Percentiles rank a stretch among this genome's conserved stretches.
Evolutionary conservation across 2,113 vertebrate genomes (phyloP).

Genomic region (Elaphurus davidianus): DNA sequence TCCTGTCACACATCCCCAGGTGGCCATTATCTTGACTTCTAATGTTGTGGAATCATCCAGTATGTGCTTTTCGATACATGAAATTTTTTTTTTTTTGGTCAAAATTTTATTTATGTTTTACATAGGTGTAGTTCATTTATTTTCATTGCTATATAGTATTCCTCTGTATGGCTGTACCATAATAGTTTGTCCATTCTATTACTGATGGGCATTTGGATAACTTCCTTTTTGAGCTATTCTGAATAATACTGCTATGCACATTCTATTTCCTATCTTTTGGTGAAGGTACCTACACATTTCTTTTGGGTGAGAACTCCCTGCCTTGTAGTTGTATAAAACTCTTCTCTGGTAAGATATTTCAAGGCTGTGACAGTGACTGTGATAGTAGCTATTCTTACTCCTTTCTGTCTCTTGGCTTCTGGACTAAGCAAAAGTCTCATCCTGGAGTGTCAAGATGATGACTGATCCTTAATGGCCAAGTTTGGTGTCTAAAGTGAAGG

Average conservation of each 20-base stretch:
- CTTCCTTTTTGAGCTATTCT: neutral
- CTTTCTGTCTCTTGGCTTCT: neutral
- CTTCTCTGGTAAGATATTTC: neutral
- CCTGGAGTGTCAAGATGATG: slow-evolving; percentile 7
- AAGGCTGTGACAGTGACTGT: neutral
- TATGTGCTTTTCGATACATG: neutral
- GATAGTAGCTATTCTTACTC: neutral
- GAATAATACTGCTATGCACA: neutral
- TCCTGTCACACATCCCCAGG: neutral
- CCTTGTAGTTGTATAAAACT: slow-evolving; percentile 9
- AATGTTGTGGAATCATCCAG: neutral
- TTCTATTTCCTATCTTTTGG: neutral
- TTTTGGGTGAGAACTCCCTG: neutral
- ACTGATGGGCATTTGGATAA: neutral
- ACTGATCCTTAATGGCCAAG: slow-evolving; percentile 45
- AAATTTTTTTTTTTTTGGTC: neutral
- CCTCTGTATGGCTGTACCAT: neutral
- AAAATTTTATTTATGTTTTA: neutral
- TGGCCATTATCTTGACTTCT: neutral
- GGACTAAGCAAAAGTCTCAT: neutral
- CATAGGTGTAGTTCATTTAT: neutral
- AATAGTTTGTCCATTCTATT: neutral
- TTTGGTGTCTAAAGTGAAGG: slow-evolving; percentile 19
- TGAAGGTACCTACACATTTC: neutral
- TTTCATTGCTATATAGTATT: neutral